phyloP scores from a whole-genome alignment of 2,113 vertebrate species.

The Seriola dumerili region DNA sequence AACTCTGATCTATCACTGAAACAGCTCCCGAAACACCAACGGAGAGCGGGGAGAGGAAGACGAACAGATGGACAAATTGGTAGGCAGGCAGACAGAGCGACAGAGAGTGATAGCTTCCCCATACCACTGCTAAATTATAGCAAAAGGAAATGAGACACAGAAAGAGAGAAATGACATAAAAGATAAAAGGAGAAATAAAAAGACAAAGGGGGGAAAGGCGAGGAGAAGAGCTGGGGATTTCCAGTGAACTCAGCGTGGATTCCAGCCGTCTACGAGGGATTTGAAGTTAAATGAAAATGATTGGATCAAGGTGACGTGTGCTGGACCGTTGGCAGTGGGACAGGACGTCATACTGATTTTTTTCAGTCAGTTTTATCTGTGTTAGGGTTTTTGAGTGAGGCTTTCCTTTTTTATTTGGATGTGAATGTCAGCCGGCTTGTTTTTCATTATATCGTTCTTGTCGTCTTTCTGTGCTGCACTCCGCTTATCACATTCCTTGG shows the following conservation, averaged over 20 bases:
- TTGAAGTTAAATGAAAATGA: conserved; percentile 67
- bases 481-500: background rate
- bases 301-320: conserved; percentile 73
- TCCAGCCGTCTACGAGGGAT: conserved; percentile 52
- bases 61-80: conserved; percentile 69
- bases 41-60: conserved; percentile 27
- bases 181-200: conserved; percentile 67
- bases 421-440: conserved; percentile 10
- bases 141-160: conserved; percentile 69
- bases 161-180: conserved; percentile 64
- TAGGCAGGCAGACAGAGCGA: conserved; percentile 28
- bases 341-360: conserved; percentile 47
- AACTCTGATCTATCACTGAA: conserved; percentile 1
- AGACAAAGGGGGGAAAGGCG: conserved; percentile 39
- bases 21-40: conserved; percentile 23
- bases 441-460: conserved; percentile 34
- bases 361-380: conserved; percentile 49
- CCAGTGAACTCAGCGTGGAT: conserved; percentile 60
- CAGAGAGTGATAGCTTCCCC: conserved; percentile 67
- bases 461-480: background rate
- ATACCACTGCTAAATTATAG: conserved; percentile 60
- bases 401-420: conserved; percentile 37
- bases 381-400: background rate
- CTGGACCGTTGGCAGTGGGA: conserved; percentile 56
- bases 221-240: conserved; percentile 63